These are phyloP conservation scores for Synodontis membranacea DNA, from an alignment of 2,113 vertebrate species.

Conservation along the genomic window DNA sequence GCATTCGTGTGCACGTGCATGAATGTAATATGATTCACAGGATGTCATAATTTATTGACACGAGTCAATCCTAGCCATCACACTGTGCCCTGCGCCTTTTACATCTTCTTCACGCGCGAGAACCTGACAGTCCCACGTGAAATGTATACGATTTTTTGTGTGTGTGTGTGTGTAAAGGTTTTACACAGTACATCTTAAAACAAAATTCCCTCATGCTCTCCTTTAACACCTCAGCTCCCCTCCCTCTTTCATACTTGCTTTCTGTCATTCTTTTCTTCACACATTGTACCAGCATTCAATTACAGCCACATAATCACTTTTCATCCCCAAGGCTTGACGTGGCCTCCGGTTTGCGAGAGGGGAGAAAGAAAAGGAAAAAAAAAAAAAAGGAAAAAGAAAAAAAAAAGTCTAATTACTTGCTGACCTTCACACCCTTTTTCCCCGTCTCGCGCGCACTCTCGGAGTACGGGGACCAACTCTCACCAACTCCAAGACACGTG, in stretches of 20 bases:
- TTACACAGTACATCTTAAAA: background rate
- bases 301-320: constrained; percentile 74
- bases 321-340: constrained; percentile 70
- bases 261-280: constrained; percentile 55
- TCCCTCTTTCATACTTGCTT: constrained; percentile 8
- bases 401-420: constrained; percentile 71
- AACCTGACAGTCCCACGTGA: background rate
- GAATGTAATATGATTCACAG: background rate
- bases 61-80: background rate
- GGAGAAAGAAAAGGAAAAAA: too few relatives aligned
- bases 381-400: too few relatives aligned
- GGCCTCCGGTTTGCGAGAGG: constrained; percentile 64
- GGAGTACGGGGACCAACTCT: background rate
- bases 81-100: background rate
- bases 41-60: background rate
- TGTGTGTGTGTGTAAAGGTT: too few relatives aligned
- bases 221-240: constrained; percentile 6
- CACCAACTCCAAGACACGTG: background rate
- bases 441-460: background rate
- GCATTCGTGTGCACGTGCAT: background rate
- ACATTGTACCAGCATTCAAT: constrained; percentile 67
- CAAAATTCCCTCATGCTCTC: background rate
- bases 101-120: background rate
- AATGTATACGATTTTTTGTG: background rate
- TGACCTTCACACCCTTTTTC: constrained; percentile 70